Evolutionary conservation across 1,140 invertebrate species (phyloP), one percentile per base, ranked within the genome.

Genomic region (Caenorhabditis latens): DNA sequence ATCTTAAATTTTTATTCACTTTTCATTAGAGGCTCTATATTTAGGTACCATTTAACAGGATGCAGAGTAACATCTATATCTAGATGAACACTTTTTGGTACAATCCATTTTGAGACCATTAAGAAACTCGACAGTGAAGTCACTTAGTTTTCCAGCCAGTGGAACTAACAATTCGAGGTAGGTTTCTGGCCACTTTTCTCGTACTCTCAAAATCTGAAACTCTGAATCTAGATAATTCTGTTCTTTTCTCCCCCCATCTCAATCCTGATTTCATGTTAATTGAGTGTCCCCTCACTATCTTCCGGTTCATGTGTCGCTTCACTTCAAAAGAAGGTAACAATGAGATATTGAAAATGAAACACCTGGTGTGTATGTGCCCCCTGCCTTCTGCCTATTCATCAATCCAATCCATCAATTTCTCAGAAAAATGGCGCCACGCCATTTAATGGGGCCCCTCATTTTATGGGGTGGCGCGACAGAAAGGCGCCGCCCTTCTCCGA

Each of bases 401-500:
- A 79, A 79, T 79, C 46, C 21, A 79, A 79, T 79, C 71, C 46
- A 79, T 79, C 71, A 46, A 50, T 50, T 79, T 79, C 71, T 79
- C 19, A 79, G 71, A 79, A 79, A 50, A 79, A 79, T 79, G 43
- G 71, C 71, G 71, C 46, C 71, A 79, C 46, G 71, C 71, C 83
- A 84, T 58, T 84, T 84, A 63, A 84, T 84, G 58, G 32, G 19
- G 53, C 83, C 83, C 50, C 8, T 84, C 53, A 43, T 84, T 84
- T 63, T 63, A 61, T 84, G 55, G 55, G 55, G 58, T 61, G 58
- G 53, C 55, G 83, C 53, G 83, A 84, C 55, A 84, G 83, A 84
- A 63, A 84, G 55, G 58, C 83, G 53, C 83, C 83, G 55, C 58
- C 46, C 58, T 63, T 24, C 19, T 40, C 5, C 19, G 8, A 42